phyloP scores from a whole-genome alignment of 2,113 vertebrate species.

The Pomatostomus ruficeps region DNA sequence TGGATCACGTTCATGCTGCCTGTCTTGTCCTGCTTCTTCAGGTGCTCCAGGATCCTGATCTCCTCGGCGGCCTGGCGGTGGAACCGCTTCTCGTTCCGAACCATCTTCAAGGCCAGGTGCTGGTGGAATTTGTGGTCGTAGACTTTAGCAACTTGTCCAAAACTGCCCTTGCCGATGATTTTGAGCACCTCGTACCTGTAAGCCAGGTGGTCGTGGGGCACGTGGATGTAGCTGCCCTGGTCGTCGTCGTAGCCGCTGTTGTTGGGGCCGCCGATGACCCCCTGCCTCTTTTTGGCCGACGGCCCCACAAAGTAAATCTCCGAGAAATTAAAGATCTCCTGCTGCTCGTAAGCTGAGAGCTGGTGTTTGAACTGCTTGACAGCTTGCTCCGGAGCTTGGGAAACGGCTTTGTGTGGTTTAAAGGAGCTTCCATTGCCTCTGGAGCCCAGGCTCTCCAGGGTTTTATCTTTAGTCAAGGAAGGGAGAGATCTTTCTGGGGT shows the following conservation, averaged over 20 bases:
- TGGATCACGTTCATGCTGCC: conserved; percentile 95
- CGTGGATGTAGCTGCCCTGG: conserved; percentile 91
- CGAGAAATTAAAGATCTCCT: conserved; percentile 85
- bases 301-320: conserved; percentile 95
- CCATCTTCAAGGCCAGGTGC: conserved; percentile 95
- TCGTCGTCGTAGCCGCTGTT: conserved; percentile 94
- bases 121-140: conserved; percentile 95
- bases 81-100: conserved; percentile 96
- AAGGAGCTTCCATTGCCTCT: conserved; percentile 69
- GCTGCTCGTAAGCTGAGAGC: conserved; percentile 85
- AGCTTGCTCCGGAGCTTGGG: conserved; percentile 86
- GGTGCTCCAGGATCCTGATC: conserved; percentile 94
- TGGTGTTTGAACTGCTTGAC: conserved; percentile 89
- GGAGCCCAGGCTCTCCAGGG: conserved; percentile 72
- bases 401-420: conserved; percentile 69
- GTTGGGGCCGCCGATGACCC: conserved; percentile 86
- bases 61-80: conserved; percentile 95
- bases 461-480: conserved; percentile 79
- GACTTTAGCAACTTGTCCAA: conserved; percentile 95
- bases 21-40: conserved; percentile 93
- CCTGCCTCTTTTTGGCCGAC: conserved; percentile 90
- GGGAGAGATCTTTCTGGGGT: conserved; percentile 75
- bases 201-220: conserved; percentile 93
- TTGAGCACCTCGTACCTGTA: conserved; percentile 97
- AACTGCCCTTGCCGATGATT: conserved; percentile 97